phyloP scores from a whole-genome alignment of 2,888 invertebrate genomes.

The Cerastis rubricosa region DNA sequence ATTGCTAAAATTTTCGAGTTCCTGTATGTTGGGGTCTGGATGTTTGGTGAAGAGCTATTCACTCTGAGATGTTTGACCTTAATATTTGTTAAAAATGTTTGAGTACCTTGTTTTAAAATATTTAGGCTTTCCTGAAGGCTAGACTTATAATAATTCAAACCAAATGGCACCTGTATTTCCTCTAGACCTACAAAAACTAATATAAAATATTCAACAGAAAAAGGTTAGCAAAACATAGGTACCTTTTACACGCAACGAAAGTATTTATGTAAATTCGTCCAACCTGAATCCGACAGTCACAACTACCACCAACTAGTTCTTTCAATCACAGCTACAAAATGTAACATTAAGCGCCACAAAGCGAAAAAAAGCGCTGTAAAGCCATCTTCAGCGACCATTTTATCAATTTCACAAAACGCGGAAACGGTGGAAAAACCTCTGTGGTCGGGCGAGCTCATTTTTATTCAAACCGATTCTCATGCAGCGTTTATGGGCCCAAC shows the following conservation, averaged over 20 bases:
- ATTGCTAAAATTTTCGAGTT: conserved; percentile 18
- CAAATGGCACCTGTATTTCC: conserved; percentile 5
- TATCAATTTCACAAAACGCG: conserved; percentile 64
- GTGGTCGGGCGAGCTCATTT: conserved; percentile 66
- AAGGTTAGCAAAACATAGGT: conserved; percentile 3
- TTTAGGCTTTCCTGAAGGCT: background rate
- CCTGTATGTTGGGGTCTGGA: background rate
- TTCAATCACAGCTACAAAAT: conserved; percentile 37
- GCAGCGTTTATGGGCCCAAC: conserved; percentile 75
- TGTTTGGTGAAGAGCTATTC: conserved; percentile 2
- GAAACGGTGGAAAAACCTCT: conserved; percentile 57
- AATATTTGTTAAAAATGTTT: background rate
- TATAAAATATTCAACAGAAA: conserved; percentile 22
- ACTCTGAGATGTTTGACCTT: background rate
- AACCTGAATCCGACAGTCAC: conserved; percentile 16
- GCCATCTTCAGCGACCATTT: conserved; percentile 53
- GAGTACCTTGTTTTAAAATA: background rate
- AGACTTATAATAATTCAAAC: conserved; percentile 15
- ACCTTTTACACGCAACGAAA: conserved; percentile 12
- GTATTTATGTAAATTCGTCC: conserved; percentile 25
- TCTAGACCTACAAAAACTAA: background rate
- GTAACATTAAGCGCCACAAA: conserved; percentile 31
- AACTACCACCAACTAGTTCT: conserved; percentile 17
- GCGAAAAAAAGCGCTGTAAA: conserved; percentile 42
- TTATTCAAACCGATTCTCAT: conserved; percentile 77